These are phyloP conservation scores for Malurus melanocephalus DNA, from an alignment of 2,113 vertebrate species.

Conservation along the genomic window DNA sequence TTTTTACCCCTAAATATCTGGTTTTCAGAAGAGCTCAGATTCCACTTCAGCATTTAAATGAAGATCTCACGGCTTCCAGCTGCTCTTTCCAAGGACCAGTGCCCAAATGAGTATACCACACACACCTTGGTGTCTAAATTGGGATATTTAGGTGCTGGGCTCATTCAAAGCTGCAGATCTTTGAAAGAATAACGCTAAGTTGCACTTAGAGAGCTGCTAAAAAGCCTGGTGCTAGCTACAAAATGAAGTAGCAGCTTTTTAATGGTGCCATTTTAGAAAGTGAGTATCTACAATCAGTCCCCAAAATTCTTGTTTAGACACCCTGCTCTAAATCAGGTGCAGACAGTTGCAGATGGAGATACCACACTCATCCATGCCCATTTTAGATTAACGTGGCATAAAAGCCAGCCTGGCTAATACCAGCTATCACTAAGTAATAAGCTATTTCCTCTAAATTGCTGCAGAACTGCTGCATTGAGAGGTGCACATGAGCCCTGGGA, in stretches of 20 bases:
- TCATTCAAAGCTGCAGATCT: not conserved
- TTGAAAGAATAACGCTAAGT: not conserved
- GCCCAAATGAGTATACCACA: not conserved
- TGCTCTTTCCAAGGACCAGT: not conserved
- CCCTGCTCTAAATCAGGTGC: not conserved
- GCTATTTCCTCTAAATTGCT: not conserved
- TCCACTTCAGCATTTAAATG: not conserved
- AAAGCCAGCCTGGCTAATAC: constrained; percentile 4
- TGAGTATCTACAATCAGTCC: not conserved
- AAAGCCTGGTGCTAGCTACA: not conserved
- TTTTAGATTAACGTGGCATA: not conserved
- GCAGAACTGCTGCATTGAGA: not conserved
- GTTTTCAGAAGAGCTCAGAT: not conserved
- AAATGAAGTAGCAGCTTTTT: not conserved
- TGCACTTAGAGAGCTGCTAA: not conserved
- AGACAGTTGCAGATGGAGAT: not conserved
- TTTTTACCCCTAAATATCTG: constrained; percentile 1
- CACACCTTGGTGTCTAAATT: not conserved
- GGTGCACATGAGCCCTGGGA: not conserved
- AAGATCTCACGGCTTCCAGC: not conserved
- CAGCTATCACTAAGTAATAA: constrained; percentile 24
- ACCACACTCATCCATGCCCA: not conserved
- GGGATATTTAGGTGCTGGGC: not conserved
- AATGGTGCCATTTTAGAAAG: not conserved
- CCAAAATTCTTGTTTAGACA: not conserved